Evolutionary conservation across 2,888 invertebrate genomes (phyloP), one percentile per base, ranked within the genome.

Genomic region (Cactoblastis cactorum): DNA sequence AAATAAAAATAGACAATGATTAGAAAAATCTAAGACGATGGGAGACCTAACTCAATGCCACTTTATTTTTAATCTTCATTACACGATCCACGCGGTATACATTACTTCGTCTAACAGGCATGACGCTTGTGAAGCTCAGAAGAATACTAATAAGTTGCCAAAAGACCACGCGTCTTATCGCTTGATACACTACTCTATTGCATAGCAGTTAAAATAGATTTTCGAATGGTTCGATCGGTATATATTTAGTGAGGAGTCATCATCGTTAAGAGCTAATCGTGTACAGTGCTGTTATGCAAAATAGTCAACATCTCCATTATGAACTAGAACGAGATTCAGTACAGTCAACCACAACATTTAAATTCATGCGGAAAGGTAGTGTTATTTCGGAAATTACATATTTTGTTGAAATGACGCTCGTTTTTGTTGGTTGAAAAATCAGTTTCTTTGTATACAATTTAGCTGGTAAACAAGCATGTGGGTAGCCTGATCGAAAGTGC

Each of bases 181-280:
- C 1, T 28, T 17, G 45, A 18, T 59, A 54, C 46, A 60, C 43
- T 53, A 62, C 67, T 52, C 41, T 68, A 0, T 0, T 2, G 0
- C 5, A 1, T 11, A 0, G 19, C 1, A 0, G 1, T 38, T 61
- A 70, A 49, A 57, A 70, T 60, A 53, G n/a, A 38, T 19, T 68
- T 63, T 74, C 14, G 46, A 18, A 14, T 53, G 56, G 14, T 1
- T 4, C 6, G 15, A 48, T 53, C 53, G 48, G 28, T 49, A 54
- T 62, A 54, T 64, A 56, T 54, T 52, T 57, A 54, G 65, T 61
- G 71, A 68, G 64, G 68, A 77, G 77, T 82, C 81, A 82, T 83
- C 82, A 80, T 83, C 84, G 80, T 85, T 83, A 84, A 82, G 82
- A 77, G 72, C 80, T 81, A 83, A 85, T 85, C 83, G 77, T 71